Base-by-base conservation (phyloP, 2,888 invertebrate genomes). In the Drosophila macrospina region DNA sequence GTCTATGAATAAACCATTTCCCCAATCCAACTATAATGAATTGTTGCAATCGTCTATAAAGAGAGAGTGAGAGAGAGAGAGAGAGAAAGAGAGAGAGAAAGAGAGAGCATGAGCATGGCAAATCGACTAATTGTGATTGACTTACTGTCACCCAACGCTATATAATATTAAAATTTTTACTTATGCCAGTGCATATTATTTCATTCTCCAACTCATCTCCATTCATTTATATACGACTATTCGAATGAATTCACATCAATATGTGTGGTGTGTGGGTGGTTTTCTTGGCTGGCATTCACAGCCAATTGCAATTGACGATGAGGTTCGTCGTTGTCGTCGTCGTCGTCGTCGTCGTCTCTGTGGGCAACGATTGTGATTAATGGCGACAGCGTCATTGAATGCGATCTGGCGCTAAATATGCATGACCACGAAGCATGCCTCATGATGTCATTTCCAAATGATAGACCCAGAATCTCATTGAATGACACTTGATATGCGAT, bases 351-450 rank as follows among this genome's bases (percentile, higher is more conserved):
- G 34, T 11, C 26, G 37, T 41, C 50, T 44, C 45, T 34, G 66
- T 36, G 41, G 60, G 30, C 59, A 48, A 64, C 72, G 84, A 85
- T 85, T 85, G 88, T 85, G 84, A 85, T 85, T 88, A 85, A 85
- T 85, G 65, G 86, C 65, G 74, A 54, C 76, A 61, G 66, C 84
- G 86, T 88, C 88, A 85, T 88, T 85, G 88, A 74, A 74, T 65
- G 74, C 74, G 86, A 85, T 80, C 86, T 63, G 84, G 73, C 78
- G 74, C 86, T 71, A 69, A 69, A 69, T 69, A 66, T 74, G 77
- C 83, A 83, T 51, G 68, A 62, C 63, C 70, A 69, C 70, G 51
- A 68, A 65, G 45, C 56, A 44, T 63, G 60, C 44, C 44, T 52
- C 70, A 83, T 83, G 88, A 86, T 83, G 78, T 80, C 81, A 80